Percentiles rank a stretch among this genome's conserved stretches.
Evolutionary conservation across 2,797 vertebrate species (phyloP).

Genomic region (Lepidocolaptes lacrymiger): DNA sequence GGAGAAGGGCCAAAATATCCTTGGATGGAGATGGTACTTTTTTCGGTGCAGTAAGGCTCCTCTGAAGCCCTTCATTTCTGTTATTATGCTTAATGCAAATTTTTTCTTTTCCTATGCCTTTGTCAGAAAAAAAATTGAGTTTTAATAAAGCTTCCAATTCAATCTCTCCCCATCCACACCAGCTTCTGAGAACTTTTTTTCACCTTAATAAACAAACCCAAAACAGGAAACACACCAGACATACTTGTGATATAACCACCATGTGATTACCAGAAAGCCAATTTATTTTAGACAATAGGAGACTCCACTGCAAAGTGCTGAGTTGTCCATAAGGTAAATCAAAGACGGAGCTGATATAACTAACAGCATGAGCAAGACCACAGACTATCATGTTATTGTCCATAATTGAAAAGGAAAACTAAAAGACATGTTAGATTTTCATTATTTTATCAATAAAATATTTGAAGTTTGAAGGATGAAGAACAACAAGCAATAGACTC

Average conservation of each 20-base stretch:
- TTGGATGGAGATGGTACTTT: slow-evolving; percentile 92
- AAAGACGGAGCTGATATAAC: background rate
- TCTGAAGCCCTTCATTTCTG: slow-evolving; percentile 72
- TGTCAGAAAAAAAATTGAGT: slow-evolving; percentile 7
- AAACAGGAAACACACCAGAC: slow-evolving; percentile 71
- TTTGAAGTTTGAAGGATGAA: background rate
- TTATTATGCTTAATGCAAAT: background rate
- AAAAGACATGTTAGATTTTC: background rate
- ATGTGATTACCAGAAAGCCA: slow-evolving; percentile 60
- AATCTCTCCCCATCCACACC: background rate
- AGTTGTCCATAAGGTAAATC: background rate
- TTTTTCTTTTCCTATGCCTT: background rate
- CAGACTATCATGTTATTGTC: background rate
- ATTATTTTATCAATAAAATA: background rate
- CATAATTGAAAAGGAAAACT: background rate
- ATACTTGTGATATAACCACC: slow-evolving; percentile 14
- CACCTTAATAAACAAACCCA: slow-evolving; percentile 31
- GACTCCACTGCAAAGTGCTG: background rate
- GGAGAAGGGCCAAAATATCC: slow-evolving; percentile 85
- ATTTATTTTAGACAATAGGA: background rate
- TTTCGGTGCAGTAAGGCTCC: slow-evolving; percentile 90
- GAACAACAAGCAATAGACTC: background rate
- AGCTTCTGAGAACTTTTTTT: slow-evolving; percentile 47
- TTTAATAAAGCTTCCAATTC: background rate
- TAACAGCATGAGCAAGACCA: background rate